A percentile compares a stretch with the other conserved stretches of the same genome.
These are phyloP conservation scores for Trachymyrmex cornetzi DNA, from an alignment of 1,140 invertebrate genomes.

Conservation along the genomic window DNA sequence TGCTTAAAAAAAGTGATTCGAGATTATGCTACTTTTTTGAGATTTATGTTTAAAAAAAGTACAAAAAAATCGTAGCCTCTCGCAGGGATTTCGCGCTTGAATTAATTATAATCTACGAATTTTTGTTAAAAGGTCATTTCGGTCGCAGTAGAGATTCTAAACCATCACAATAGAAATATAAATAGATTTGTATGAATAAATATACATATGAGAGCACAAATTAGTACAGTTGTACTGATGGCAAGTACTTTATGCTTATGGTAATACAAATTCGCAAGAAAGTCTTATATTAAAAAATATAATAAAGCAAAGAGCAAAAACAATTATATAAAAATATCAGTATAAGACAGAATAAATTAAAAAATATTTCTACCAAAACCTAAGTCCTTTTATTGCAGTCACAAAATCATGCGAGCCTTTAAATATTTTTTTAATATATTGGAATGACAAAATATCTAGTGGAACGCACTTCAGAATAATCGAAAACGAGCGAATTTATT, in stretches of 20 bases:
- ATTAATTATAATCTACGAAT: slow-evolving; percentile 1
- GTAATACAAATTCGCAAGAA: neutral
- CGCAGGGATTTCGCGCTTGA: slow-evolving; percentile 2
- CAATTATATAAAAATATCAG: neutral
- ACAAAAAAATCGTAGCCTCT: slow-evolving; percentile 24
- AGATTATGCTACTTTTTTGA: neutral
- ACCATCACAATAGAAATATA: slow-evolving; percentile 15
- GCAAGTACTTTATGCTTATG: neutral
- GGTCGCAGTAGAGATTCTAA: neutral
- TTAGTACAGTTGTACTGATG: neutral
- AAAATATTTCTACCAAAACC: neutral
- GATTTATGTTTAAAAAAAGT: slow-evolving; percentile 1
- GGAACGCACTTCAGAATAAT: neutral
- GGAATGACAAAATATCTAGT: neutral
- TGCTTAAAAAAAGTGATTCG: neutral
- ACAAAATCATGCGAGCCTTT: neutral
- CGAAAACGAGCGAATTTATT: neutral
- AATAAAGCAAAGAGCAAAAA: neutral
- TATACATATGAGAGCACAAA: neutral
- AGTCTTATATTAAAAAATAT: neutral
- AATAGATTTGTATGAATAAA: neutral
- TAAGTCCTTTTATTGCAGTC: neutral
- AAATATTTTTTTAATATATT: neutral
- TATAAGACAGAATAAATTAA: neutral
- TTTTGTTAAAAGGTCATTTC: neutral